Evolutionary conservation across 2,888 invertebrate species (phyloP).

Genomic region (Marasmarcha lunaedactyla): DNA sequence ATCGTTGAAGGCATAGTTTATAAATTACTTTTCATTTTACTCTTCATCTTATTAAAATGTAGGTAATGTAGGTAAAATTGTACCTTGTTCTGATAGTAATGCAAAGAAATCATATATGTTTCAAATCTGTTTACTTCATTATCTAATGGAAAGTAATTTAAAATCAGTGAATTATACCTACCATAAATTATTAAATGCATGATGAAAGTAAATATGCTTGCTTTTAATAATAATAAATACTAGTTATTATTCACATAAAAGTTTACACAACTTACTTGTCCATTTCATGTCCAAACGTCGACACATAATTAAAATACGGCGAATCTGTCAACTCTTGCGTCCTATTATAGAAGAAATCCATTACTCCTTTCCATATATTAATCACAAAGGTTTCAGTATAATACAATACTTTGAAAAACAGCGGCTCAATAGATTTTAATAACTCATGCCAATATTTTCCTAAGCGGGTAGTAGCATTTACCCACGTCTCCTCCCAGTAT

Average conservation of each 20-base stretch:
- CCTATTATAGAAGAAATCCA: slow-evolving; percentile 84
- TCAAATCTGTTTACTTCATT: too few relatives aligned
- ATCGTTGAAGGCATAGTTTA: too few relatives aligned
- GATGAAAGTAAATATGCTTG: background rate
- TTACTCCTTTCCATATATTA: slow-evolving; percentile 79
- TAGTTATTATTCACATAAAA: too few relatives aligned
- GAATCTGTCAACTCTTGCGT: slow-evolving; percentile 84
- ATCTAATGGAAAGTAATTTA: too few relatives aligned
- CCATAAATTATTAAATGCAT: background rate
- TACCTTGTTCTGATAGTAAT: too few relatives aligned
- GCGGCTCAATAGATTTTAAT: slow-evolving; percentile 80
- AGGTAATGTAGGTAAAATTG: too few relatives aligned
- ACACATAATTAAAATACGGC: slow-evolving; percentile 83
- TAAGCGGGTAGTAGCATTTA: slow-evolving; percentile 73
- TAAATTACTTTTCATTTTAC: too few relatives aligned
- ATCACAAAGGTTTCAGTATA: slow-evolving; percentile 81
- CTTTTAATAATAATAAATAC: background rate
- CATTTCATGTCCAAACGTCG: slow-evolving; percentile 83
- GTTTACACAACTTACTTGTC: slow-evolving; percentile 72
- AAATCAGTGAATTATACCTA: background rate
- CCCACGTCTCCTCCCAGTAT: slow-evolving; percentile 82
- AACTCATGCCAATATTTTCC: slow-evolving; percentile 80
- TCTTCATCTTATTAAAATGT: too few relatives aligned
- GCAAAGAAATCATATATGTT: too few relatives aligned
- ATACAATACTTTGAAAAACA: slow-evolving; percentile 81